phyloP scores from a whole-genome alignment of 2,888 invertebrate genomes.

The Strigamia maritima region DNA sequence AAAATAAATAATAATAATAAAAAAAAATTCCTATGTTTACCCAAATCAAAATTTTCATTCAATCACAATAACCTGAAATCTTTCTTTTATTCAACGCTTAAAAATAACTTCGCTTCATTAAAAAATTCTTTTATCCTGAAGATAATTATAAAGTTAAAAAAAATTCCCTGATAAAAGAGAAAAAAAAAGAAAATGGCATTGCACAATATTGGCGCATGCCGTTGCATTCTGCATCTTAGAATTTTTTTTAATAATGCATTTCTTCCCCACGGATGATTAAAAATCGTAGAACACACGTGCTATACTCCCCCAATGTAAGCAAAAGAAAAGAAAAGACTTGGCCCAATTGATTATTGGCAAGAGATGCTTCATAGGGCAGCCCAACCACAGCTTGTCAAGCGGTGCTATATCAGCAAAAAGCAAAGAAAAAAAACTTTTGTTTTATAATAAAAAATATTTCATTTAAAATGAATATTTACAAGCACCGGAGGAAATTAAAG shows the following conservation, averaged over 20 bases:
- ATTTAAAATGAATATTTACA: constrained; percentile 13
- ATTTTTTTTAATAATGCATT: constrained; percentile 21
- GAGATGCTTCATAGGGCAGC: constrained; percentile 1
- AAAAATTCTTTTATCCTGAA: background rate
- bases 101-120: constrained; percentile 9
- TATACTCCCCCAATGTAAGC: background rate
- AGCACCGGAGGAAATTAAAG: background rate
- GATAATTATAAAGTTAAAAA: background rate
- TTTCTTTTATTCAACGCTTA: background rate
- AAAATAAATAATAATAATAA: background rate
- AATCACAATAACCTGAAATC: background rate
- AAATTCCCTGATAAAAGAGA: background rate
- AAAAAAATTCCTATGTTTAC: background rate
- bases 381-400: constrained; percentile 18
- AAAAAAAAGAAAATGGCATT: background rate
- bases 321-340: constrained; percentile 1
- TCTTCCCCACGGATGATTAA: background rate
- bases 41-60: background rate
- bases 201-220: background rate
- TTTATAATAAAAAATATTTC: background rate
- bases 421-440: too few relatives aligned
- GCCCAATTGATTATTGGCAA: constrained; percentile 8
- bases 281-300: background rate
- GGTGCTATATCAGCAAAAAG: background rate
- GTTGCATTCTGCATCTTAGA: background rate